Conservation (phyloP, 2,113 vertebrate genomes). For the Pleuronectes platessa region DNA sequence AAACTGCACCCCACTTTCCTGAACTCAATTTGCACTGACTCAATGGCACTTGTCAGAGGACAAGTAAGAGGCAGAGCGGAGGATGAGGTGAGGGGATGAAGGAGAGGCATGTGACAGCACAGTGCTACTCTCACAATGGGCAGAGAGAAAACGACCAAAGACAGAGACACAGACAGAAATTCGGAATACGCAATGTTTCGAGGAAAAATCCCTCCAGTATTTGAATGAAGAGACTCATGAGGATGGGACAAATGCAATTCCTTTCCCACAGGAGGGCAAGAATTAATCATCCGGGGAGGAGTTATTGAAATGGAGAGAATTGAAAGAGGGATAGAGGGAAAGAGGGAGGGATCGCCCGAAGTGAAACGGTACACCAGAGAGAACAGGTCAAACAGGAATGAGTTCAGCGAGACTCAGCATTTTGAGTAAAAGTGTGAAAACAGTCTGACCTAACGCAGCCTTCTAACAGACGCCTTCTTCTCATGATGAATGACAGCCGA, state of each 20-base stretch:
- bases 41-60: conserved; percentile 62
- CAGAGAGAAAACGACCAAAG: conserved; percentile 58
- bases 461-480: conserved; percentile 28
- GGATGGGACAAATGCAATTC: conserved; percentile 46
- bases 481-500: conserved; percentile 45
- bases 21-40: conserved; percentile 71
- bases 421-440: conserved; percentile 65
- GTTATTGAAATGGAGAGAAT: conserved; percentile 45
- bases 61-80: conserved; percentile 44
- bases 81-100: conserved; percentile 24
- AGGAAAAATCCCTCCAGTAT: conserved; percentile 38
- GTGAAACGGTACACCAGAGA: conserved; percentile 28
- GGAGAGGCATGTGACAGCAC: conserved; percentile 69
- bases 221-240: conserved; percentile 14
- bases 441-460: conserved; percentile 22
- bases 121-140: conserved; percentile 67
- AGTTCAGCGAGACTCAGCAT: conserved; percentile 67
- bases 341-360: conserved; percentile 28
- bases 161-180: conserved; percentile 19
- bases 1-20: conserved; percentile 41
- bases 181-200: background rate
- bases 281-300: conserved; percentile 56
- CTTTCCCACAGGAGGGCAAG: conserved; percentile 46
- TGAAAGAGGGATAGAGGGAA: conserved; percentile 17
- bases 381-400: conserved; percentile 56